Conservation (phyloP, 2,113 vertebrate genomes). For the Pogonocichla stellata region DNA sequence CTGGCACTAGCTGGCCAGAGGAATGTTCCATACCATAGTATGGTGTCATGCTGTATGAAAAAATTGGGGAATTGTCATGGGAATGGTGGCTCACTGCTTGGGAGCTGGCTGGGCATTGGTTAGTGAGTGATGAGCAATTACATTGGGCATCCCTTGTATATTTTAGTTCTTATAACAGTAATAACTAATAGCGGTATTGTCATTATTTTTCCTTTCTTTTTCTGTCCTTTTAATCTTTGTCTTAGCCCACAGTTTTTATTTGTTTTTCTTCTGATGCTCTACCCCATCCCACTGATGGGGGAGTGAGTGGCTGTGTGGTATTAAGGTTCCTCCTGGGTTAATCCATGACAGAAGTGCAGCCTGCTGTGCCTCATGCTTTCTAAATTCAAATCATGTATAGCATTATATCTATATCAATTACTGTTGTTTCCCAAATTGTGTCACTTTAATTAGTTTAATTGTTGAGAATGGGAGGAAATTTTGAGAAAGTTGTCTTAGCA, state of each 20-base stretch:
- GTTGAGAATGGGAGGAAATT: not conserved
- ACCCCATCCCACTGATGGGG: too few species aligned
- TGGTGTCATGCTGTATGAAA: fast-evolving
- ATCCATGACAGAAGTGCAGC: not conserved
- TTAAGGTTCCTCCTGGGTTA: not conserved
- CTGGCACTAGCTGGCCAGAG: not conserved
- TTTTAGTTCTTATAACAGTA: not conserved
- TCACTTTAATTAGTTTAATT: not conserved
- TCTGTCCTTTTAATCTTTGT: not conserved
- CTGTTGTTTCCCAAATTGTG: not conserved
- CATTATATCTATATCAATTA: not conserved
- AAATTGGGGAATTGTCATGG: not conserved
- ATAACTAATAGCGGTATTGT: not conserved
- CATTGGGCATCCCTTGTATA: not conserved
- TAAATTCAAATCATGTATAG: not conserved
- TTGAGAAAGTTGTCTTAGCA: not conserved
- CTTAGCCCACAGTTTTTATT: not conserved
- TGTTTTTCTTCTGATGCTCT: not conserved
- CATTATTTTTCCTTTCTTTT: not conserved
- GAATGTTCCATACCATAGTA: not conserved
- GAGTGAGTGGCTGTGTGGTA: not conserved
- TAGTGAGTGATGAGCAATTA: not conserved
- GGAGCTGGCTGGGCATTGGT: not conserved
- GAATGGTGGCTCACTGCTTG: fast-evolving
- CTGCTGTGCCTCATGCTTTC: not conserved